Base-by-base conservation (phyloP, 2,888 invertebrate genomes). In the Parochlus steinenii region DNA sequence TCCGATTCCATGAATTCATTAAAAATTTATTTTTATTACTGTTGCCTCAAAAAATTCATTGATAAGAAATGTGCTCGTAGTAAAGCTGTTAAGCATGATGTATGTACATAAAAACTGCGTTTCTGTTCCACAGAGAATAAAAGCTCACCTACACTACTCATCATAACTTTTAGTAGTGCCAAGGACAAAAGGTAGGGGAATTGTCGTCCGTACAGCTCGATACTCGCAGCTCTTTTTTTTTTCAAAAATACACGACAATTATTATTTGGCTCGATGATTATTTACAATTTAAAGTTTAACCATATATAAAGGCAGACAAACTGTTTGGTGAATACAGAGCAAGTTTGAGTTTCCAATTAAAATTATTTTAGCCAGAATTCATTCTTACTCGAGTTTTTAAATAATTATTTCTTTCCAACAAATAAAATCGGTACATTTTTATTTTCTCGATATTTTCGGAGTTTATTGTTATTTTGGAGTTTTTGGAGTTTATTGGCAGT, bases 161-260 rank as follows among this genome's bases (percentile, higher is more conserved):
- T n/a, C n/a, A n/a, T n/a, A n/a, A n/a, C n/a, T n/a, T n/a, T 23
- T 23, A 35, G 29, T 36, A 36, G 36, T 36, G 36, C 36, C 36
- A 36, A 36, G 36, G 36, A 36, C 36, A 23, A 20, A 19, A 28
- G 18, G 22, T 23, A 20, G 20, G 20, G 15, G 12, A 34, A 31
- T 20, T 17, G 15, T 35, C 24, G 12, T 23, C 30, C 36, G 22
- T 3, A 25, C 19, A 24, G 8, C n/a, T 11, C 12, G n/a, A 33
- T 27, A 33, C 24, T 17, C 23, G 11, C 17, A n/a, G 24, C 14
- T 25, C 17, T 31, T 17, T 31, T 23, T 26, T 22, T 19, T 27
- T 29, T 23, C 29, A 30, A 30, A 30, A 20, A 30, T 30, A 30
- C 16, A 36, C 14, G 12, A 23, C 23, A 29, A 35, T 20, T 26